A percentile compares a stretch with the other conserved stretches of the same genome.
Conservation (phyloP, 1,140 invertebrate genomes). For the Lysiphlebus fabarum region DNA sequence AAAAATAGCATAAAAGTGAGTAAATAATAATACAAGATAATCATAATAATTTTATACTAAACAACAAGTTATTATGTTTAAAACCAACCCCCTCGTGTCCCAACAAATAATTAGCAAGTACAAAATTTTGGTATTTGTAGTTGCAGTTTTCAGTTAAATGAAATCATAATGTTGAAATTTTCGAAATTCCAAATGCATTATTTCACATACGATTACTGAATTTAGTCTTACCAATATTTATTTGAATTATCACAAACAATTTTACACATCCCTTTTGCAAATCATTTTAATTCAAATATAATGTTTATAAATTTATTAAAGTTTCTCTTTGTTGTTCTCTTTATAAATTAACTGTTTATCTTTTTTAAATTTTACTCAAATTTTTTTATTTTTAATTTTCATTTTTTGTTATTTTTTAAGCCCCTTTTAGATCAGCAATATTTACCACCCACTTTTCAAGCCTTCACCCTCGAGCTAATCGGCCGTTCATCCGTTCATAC, state of each 20-base stretch:
- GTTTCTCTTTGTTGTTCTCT: too few relatives aligned
- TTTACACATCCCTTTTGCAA: too few relatives aligned
- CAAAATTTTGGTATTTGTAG: constrained; percentile 9
- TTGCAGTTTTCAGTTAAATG: constrained; percentile 20
- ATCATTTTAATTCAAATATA: too few relatives aligned
- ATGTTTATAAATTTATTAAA: too few relatives aligned
- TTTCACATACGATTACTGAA: constrained; percentile 36
- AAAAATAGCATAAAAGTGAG: too few relatives aligned
- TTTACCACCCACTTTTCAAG: neutral
- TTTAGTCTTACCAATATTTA: constrained; percentile 35
- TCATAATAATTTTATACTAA: too few relatives aligned
- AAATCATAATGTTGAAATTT: constrained; percentile 33
- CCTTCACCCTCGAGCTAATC: constrained; percentile 24
- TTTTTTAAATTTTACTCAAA: neutral
- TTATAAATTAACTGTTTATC: too few relatives aligned
- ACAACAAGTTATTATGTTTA: too few relatives aligned
- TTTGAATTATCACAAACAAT: too few relatives aligned
- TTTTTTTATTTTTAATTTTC: too few relatives aligned
- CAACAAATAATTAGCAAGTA: constrained; percentile 1
- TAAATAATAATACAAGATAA: too few relatives aligned
- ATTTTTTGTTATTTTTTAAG: neutral
- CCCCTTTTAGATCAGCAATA: neutral
- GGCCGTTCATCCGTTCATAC: constrained; percentile 25
- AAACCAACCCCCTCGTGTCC: neutral
- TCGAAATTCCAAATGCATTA: constrained; percentile 37